phyloP scores from a whole-genome alignment of 2,113 vertebrate species.

The Poecilia latipinna region DNA sequence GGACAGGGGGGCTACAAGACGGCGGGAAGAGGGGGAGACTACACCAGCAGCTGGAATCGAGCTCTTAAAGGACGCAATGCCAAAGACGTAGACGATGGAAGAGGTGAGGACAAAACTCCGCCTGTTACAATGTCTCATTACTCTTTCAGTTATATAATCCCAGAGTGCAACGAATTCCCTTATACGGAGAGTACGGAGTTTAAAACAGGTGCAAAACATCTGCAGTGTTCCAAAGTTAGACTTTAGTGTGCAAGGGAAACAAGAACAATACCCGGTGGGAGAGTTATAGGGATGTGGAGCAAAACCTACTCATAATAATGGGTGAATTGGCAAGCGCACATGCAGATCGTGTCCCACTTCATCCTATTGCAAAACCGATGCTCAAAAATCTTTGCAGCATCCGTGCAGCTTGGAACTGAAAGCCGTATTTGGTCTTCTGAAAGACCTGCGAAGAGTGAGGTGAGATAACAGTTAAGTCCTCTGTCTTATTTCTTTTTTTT shows the following conservation, averaged over 20 bases:
- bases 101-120: slow-evolving; percentile 83
- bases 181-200: neutral
- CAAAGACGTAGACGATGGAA: slow-evolving; percentile 88
- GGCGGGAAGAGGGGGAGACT: slow-evolving; percentile 75
- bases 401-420: slow-evolving; percentile 20
- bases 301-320: slow-evolving; percentile 5
- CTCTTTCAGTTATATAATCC: neutral
- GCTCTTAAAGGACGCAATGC: slow-evolving; percentile 81
- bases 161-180: neutral
- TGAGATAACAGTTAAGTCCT: slow-evolving; percentile 49
- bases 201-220: neutral
- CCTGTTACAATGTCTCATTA: too few relatives aligned
- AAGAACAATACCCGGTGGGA: neutral
- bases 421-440: slow-evolving; percentile 38
- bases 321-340: slow-evolving; percentile 13
- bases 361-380: slow-evolving; percentile 35
- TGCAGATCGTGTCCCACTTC: slow-evolving; percentile 13
- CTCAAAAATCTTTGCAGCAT: slow-evolving; percentile 26
- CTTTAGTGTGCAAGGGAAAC: neutral
- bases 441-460: slow-evolving; percentile 36
- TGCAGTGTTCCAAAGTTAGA: slow-evolving; percentile 14
- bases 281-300: neutral
- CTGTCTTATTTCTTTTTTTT: slow-evolving; percentile 15
- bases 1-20: slow-evolving; percentile 70
- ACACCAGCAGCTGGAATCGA: slow-evolving; percentile 82